These are phyloP conservation scores for Cheirogaleus medius DNA, from an alignment of 2,113 vertebrate genomes.

Conservation along the genomic window DNA sequence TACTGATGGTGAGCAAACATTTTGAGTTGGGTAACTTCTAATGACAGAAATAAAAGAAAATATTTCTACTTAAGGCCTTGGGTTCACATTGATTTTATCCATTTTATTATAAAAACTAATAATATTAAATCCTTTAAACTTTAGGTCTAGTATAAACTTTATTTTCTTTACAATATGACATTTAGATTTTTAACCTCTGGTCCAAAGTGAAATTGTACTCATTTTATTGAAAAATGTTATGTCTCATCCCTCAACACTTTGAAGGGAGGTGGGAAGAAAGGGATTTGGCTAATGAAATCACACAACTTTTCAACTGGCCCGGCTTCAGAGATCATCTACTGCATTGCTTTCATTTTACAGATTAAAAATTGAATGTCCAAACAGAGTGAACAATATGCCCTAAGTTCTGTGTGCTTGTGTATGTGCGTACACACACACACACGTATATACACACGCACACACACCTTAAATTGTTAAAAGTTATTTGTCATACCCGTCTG, in stretches of 20 bases:
- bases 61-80: not conserved
- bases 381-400: not conserved
- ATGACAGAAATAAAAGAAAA: conserved; percentile 21
- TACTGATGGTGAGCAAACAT: not conserved
- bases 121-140: not conserved
- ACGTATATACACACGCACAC: not conserved
- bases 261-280: not conserved
- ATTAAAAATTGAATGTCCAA: not conserved
- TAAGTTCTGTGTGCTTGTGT: not conserved
- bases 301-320: not conserved
- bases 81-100: not conserved
- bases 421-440: not conserved
- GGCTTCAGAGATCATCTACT: not conserved
- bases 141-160: not conserved
- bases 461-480: conserved; percentile 10
- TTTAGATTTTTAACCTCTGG: not conserved
- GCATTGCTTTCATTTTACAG: not conserved
- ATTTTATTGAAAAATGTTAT: conserved; percentile 34
- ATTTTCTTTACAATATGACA: not conserved
- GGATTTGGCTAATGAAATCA: not conserved
- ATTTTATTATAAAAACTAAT: not conserved
- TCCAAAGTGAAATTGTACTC: not conserved
- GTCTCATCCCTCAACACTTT: not conserved
- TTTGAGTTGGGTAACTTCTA: conserved; percentile 25
- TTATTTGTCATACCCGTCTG: not conserved